A percentile compares a stretch with the other conserved stretches of the same genome.
Conservation (phyloP, 2,113 vertebrate genomes). For the Pluvialis apricaria region DNA sequence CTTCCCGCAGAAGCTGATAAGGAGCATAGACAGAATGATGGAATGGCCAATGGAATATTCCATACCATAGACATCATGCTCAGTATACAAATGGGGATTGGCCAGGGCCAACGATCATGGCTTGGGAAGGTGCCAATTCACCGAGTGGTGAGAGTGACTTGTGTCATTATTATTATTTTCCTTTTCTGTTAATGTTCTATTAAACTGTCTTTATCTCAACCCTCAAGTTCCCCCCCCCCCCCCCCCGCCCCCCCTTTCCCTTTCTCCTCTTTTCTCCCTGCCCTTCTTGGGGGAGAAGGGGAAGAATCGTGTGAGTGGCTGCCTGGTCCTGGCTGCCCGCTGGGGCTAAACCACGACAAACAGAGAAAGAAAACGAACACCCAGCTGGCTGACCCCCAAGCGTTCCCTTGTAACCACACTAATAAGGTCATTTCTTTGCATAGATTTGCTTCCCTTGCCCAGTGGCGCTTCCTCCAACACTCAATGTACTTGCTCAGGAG, state of each 20-base stretch:
- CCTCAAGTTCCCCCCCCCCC: no score
- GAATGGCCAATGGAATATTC: neutral
- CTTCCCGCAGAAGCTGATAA: neutral
- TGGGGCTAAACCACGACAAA: neutral
- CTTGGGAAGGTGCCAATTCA: neutral
- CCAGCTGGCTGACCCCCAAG: neutral
- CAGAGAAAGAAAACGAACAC: neutral
- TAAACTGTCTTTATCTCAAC: neutral
- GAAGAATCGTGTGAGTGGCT: neutral
- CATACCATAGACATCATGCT: no score
- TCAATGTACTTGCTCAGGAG: neutral
- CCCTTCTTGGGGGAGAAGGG: neutral
- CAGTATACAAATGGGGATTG: neutral
- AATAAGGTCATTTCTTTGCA: neutral
- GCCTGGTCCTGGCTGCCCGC: no score
- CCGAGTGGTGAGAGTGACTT: neutral
- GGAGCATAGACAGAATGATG: neutral
- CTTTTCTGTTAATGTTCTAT: neutral
- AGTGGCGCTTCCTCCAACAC: neutral
- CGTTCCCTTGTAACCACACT: neutral
- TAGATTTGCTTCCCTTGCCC: neutral
- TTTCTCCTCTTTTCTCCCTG: neutral
- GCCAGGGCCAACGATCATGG: neutral
- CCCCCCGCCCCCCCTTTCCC: no score
- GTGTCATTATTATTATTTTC: neutral